Evolutionary conservation across 2,797 vertebrate genomes (phyloP).

Genomic region (Onychomys torridus): DNA sequence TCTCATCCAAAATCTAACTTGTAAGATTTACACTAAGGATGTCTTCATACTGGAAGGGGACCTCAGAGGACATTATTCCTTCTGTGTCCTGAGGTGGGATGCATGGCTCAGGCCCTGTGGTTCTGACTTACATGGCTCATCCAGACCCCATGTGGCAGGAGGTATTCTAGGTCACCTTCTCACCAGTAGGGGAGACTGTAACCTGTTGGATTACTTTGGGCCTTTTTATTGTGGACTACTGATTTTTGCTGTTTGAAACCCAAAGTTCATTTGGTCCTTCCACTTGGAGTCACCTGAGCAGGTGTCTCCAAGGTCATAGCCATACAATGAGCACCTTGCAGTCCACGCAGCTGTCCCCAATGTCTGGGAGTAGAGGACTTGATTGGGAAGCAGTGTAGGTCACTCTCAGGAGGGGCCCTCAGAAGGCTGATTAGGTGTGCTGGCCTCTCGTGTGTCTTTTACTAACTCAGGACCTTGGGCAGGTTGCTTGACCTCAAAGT

Average conservation of each 20-base stretch:
- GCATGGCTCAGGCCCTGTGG: neutral
- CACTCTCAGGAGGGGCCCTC: neutral
- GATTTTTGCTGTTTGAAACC: neutral
- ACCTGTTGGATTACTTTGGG: neutral
- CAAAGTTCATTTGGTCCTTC: neutral
- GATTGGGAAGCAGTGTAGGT: neutral
- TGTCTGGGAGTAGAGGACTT: neutral
- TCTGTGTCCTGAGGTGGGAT: neutral
- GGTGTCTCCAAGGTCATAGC: neutral
- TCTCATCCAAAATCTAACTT: neutral
- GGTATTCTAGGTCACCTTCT: neutral
- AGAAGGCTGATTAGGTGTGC: neutral
- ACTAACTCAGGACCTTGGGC: neutral
- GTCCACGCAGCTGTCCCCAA: neutral
- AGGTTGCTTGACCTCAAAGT: neutral
- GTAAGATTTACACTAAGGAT: neutral
- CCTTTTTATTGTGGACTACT: neutral
- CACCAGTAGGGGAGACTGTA: rapidly evolving
- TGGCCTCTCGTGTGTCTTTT: neutral
- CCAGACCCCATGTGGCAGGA: neutral
- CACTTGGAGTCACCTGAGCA: neutral
- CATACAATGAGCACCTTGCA: neutral
- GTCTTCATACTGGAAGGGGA: neutral
- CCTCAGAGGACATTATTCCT: neutral
- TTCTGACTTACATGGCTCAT: neutral